Evolutionary conservation across 2,888 invertebrate genomes (phyloP).

Genomic region (Rhagophthalmus giganteus): DNA sequence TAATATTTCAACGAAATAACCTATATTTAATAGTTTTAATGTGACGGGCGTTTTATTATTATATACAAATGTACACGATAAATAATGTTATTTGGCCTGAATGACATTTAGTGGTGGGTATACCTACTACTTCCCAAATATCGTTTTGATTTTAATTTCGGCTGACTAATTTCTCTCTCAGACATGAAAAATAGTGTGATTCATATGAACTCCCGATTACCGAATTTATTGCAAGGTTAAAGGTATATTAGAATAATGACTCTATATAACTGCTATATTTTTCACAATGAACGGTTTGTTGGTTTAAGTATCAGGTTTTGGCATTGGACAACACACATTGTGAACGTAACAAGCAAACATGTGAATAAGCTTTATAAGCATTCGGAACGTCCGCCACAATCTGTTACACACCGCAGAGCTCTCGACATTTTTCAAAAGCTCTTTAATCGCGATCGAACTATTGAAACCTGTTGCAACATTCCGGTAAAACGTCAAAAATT

Average conservation of each 20-base stretch:
- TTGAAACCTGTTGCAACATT: conserved; percentile 53
- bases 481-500: background rate
- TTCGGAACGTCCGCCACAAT: conserved; percentile 45
- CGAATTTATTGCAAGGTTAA: conserved; percentile 6
- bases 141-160: conserved; percentile 4
- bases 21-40: no score
- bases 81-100: background rate
- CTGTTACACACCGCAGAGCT: conserved; percentile 52
- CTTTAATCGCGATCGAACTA: conserved; percentile 56
- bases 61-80: no score
- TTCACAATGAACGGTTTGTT: conserved; percentile 1
- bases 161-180: conserved; percentile 4
- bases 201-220: conserved; percentile 12
- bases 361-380: conserved; percentile 44
- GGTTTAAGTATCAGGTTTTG: conserved; percentile 7
- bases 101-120: background rate
- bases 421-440: conserved; percentile 55
- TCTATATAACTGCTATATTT: conserved; percentile 3
- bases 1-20: no score
- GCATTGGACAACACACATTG: conserved; percentile 14
- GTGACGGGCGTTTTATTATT: no score
- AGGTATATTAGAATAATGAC: conserved; percentile 5
- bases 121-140: no score
- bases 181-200: conserved; percentile 11
- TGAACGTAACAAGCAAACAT: conserved; percentile 43